Conservation (phyloP, 2,888 invertebrate species). For the Thyatira batis region DNA sequence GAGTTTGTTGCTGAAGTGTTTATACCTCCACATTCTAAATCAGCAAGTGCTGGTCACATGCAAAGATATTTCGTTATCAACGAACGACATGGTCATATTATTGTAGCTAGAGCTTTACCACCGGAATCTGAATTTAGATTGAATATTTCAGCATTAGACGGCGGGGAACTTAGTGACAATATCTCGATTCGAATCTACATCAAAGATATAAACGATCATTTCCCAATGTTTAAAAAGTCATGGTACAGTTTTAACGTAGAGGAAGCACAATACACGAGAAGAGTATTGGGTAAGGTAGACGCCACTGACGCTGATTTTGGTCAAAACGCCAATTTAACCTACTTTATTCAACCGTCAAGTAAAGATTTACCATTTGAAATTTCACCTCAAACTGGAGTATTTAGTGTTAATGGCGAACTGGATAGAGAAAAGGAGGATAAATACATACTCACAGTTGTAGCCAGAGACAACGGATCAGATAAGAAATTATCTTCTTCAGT, state of each 20-base stretch:
- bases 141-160: slow-evolving; percentile 89
- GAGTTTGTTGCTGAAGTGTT: slow-evolving; percentile 86
- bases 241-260: slow-evolving; percentile 92
- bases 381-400: slow-evolving; percentile 85
- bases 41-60: slow-evolving; percentile 70
- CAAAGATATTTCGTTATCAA: slow-evolving; percentile 89
- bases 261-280: slow-evolving; percentile 88
- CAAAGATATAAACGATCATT: slow-evolving; percentile 91
- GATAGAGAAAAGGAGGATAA: slow-evolving; percentile 88
- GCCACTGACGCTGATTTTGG: slow-evolving; percentile 92
- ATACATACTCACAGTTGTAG: slow-evolving; percentile 87
- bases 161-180: slow-evolving; percentile 87
- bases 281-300: slow-evolving; percentile 88
- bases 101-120: slow-evolving; percentile 86
- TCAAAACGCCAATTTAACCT: slow-evolving; percentile 89
- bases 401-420: slow-evolving; percentile 88
- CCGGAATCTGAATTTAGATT: slow-evolving; percentile 89
- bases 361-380: slow-evolving; percentile 86
- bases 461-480: slow-evolving; percentile 86
- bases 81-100: slow-evolving; percentile 88
- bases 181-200: slow-evolving; percentile 88
- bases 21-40: slow-evolving; percentile 77
- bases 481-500: slow-evolving; percentile 86
- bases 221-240: slow-evolving; percentile 90
- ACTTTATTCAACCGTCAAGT: slow-evolving; percentile 80